Percentiles rank a stretch among this genome's conserved stretches.
These are phyloP conservation scores for Micrasema longulum DNA, from an alignment of 1,140 invertebrate genomes.

Conservation along the genomic window DNA sequence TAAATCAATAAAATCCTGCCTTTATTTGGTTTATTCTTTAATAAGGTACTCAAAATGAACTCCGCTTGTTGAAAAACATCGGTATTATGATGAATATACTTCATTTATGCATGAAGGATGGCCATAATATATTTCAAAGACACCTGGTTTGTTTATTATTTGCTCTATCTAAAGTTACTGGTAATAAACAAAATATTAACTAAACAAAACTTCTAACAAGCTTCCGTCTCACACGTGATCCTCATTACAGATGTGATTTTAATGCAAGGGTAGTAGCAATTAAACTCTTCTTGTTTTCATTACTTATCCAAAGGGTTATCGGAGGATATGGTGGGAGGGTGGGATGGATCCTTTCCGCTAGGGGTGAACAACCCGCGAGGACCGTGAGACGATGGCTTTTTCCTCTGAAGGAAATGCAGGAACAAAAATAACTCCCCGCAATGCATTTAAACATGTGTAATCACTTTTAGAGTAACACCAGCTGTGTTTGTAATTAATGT, in stretches of 20 bases:
- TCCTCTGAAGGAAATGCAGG: slow-evolving; percentile 23
- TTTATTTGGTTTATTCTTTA: no score
- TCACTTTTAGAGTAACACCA: slow-evolving; percentile 18
- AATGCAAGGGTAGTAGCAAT: background rate
- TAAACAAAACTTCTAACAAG: no score
- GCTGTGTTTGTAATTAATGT: background rate
- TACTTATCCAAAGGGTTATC: slow-evolving; percentile 24
- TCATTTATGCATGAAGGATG: no score
- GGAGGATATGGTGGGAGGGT: background rate
- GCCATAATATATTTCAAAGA: no score
- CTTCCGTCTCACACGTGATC: background rate
- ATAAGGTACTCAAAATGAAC: no score
- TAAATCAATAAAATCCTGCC: no score
- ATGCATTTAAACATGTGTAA: slow-evolving; percentile 44
- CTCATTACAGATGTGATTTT: slow-evolving; percentile 19
- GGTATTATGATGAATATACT: no score
- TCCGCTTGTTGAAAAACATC: no score
- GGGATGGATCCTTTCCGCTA: slow-evolving; percentile 3
- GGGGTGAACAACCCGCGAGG: slow-evolving; percentile 21
- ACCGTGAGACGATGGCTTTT: slow-evolving; percentile 47
- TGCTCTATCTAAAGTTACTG: no score
- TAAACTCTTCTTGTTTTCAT: slow-evolving; percentile 29
- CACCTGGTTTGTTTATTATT: no score
- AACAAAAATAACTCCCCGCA: slow-evolving; percentile 43
- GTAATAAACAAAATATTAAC: no score